These are phyloP conservation scores for Hepsetus odoe DNA, from an alignment of 2,113 vertebrate genomes.

Conservation along the genomic window DNA sequence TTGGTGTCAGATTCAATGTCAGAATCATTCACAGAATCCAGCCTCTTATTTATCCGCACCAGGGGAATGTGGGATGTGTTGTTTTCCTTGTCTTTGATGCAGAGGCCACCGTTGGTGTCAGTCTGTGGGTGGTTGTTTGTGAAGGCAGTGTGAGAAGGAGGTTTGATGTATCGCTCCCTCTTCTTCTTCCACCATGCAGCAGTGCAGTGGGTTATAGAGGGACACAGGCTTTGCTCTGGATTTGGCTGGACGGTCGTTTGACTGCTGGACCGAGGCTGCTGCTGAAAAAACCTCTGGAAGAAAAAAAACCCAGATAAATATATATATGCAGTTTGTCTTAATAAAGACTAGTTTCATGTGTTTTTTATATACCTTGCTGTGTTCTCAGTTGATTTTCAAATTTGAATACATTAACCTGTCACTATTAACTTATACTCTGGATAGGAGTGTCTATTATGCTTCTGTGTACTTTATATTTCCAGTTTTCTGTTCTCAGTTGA, in stretches of 20 bases:
- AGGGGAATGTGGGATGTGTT: constrained; percentile 38
- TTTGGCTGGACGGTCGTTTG: constrained; percentile 5
- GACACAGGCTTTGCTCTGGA: constrained; percentile 15
- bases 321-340: background rate
- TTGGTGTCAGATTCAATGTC: background rate
- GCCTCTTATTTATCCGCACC: background rate
- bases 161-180: background rate
- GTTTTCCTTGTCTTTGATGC: background rate
- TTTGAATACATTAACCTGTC: too few species aligned
- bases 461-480: too few species aligned
- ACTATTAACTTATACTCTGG: too few species aligned
- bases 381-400: background rate
- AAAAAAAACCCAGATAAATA: background rate
- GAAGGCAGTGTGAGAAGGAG: background rate
- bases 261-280: constrained; percentile 24
- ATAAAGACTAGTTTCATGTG: background rate
- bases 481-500: too few species aligned
- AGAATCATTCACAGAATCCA: background rate
- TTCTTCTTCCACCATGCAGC: constrained; percentile 46
- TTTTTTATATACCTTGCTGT: background rate
- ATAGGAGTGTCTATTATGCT: too few species aligned
- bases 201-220: constrained; percentile 27
- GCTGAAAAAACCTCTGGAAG: constrained; percentile 26
- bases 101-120: background rate
- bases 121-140: constrained; percentile 5